These are phyloP conservation scores for Theristicus caerulescens DNA, from an alignment of 2,113 vertebrate genomes.

Conservation along the genomic window DNA sequence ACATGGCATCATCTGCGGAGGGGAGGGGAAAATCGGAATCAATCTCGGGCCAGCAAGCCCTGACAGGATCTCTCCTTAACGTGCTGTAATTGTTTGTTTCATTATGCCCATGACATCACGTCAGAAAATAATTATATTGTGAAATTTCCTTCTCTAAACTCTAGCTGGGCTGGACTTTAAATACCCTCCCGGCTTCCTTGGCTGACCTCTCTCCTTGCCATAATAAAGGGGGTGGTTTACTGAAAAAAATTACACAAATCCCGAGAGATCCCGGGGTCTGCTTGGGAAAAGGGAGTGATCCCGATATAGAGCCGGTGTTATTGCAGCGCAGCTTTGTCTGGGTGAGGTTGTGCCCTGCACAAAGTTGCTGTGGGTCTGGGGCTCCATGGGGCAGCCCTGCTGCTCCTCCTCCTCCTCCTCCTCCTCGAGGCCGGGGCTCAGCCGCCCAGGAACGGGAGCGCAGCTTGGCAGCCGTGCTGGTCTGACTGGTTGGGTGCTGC, in stretches of 20 bases:
- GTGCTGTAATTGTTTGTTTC: not conserved
- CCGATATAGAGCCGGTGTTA: rapidly evolving
- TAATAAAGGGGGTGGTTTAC: rapidly evolving
- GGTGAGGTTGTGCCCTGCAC: rapidly evolving
- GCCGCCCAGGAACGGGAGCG: not conserved
- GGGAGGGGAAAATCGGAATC: not conserved
- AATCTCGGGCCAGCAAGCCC: not conserved
- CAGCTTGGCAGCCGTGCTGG: not conserved
- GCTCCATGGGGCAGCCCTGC: rapidly evolving
- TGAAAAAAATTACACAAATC: not conserved
- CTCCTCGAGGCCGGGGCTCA: not conserved
- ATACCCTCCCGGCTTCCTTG: not conserved
- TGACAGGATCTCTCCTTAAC: not conserved
- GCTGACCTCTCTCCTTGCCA: not conserved
- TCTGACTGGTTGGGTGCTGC: slow-evolving; percentile 18
- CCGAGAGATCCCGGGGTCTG: rapidly evolving
- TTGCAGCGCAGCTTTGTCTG: rapidly evolving
- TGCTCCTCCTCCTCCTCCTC: not conserved
- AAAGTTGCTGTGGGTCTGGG: rapidly evolving
- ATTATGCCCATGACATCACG: not conserved
- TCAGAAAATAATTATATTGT: not conserved
- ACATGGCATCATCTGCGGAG: not conserved
- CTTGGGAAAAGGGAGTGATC: not conserved
- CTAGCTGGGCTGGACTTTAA: not conserved
- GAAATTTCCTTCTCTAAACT: not conserved